A percentile compares a stretch with the other conserved stretches of the same genome.
Evolutionary conservation across 1,140 invertebrate species (phyloP).

Genomic region (Pemphigus obesinymphae): DNA sequence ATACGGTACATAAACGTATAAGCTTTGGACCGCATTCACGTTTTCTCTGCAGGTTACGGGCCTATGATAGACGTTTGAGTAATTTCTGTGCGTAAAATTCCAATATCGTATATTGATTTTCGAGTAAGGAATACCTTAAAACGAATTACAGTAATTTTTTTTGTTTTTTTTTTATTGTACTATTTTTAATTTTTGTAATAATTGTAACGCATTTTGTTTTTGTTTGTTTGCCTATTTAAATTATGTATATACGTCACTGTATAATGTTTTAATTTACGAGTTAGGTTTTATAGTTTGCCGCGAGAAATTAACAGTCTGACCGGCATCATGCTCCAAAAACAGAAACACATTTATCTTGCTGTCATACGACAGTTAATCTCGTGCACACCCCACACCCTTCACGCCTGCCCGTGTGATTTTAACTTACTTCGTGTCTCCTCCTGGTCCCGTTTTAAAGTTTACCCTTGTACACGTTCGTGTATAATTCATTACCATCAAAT

Average conservation of each 20-base stretch:
- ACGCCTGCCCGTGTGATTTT: neutral
- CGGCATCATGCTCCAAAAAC: neutral
- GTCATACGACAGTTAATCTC: constrained; percentile 1
- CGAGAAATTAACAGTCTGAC: constrained; percentile 13
- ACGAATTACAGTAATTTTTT: no score
- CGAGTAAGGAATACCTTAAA: no score
- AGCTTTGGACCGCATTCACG: no score
- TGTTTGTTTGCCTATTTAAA: neutral
- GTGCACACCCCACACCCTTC: neutral
- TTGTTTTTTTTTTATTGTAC: constrained; percentile 1
- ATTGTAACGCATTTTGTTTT: neutral
- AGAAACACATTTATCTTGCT: neutral
- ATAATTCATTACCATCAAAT: neutral
- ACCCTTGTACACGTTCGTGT: neutral
- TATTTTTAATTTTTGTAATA: neutral
- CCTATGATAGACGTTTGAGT: no score
- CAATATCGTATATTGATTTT: no score
- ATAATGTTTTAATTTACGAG: neutral
- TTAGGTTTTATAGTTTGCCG: neutral
- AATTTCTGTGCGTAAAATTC: no score
- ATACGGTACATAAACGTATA: no score
- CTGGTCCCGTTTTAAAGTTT: neutral
- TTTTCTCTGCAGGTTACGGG: no score
- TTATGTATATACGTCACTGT: neutral
- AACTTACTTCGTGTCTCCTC: neutral